Evolutionary conservation across 2,113 vertebrate species (phyloP), one percentile per base, ranked within the genome.

Genomic region (Gallinago paraguaiae): DNA sequence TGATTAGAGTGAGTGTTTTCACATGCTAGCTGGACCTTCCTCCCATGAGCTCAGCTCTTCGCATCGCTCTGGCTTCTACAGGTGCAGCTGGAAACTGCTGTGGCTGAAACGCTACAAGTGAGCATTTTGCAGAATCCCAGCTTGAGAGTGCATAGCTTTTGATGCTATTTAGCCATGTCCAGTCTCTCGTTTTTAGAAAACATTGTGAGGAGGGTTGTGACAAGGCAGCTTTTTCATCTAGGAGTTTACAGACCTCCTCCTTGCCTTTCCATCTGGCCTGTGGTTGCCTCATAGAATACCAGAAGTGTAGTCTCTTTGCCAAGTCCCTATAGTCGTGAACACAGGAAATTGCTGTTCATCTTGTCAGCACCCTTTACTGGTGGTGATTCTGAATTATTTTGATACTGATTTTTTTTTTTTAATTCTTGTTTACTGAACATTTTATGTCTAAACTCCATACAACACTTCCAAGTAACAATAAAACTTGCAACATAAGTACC

Each of bases 261-360:
- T 68, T 90, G 87, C 65, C 93, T 91, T 82, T 90, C 94, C 67
- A 87, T 91, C 81, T 91, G 89, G 89, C 69, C 81, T 82, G 45
- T 37, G 18, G 60, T 30, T 78, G 35, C 30, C 45, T 56, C 75
- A 28, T 20, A 82, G 63, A 65, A 45, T 43, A 91, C 7, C 45
- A 56, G 17, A 74, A 54, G 6, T 41, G 35, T 2, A 53, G 14
- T 28, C 22, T 83, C 65, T 85, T 61, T 91, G 78, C 61, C 76
- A 88, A 56, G 45, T 53, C 74, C 53, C 77, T 71, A 7, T 13
- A 84, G 83, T 37, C 53, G 45, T 30, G 50, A 84, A 54, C 50
- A 91, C 0, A 2, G 39, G 56, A 78, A 91, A 74, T 3, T 43
- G 24, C 27, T 86, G 50, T 60, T 81, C 48, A 23, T 74, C 80